Conservation (phyloP, 2,888 invertebrate genomes). For the Rhamphomyia laevipes region DNA sequence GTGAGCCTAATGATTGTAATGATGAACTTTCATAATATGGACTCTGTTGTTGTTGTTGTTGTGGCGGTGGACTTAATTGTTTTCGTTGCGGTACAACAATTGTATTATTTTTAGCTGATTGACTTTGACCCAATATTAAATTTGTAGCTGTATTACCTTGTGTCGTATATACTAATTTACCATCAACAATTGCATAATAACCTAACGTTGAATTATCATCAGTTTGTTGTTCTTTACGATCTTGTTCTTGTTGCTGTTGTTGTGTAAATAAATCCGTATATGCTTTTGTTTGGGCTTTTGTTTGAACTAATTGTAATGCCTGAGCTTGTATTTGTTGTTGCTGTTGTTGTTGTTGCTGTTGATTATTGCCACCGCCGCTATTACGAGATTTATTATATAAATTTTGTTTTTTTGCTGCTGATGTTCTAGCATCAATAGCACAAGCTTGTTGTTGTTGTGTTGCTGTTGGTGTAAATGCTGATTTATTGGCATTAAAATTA, state of each 20-base stretch:
- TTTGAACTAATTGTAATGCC: conserved; percentile 40
- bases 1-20: conserved; percentile 30
- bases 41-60: conserved; percentile 20
- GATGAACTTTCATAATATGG: conserved; percentile 72
- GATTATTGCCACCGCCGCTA: neutral
- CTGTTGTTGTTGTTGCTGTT: conserved; percentile 1
- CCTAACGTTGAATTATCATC: conserved; percentile 14
- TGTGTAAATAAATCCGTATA: conserved; percentile 50
- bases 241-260: conserved; percentile 26
- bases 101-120: conserved; percentile 7
- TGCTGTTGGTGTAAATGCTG: neutral
- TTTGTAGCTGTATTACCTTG: conserved; percentile 12
- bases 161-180: conserved; percentile 17
- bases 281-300: conserved; percentile 66
- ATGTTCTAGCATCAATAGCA: neutral
- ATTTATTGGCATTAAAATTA: neutral
- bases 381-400: conserved; percentile 1
- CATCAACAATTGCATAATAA: conserved; percentile 20
- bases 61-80: conserved; percentile 10
- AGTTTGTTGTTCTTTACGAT: neutral
- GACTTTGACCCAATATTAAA: conserved; percentile 3
- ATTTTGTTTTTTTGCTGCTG: neutral
- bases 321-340: neutral
- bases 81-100: conserved; percentile 16
- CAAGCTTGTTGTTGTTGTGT: neutral